phyloP scores from a whole-genome alignment of 2,113 vertebrate genomes.

The Chlorocebus sabaeus region DNA sequence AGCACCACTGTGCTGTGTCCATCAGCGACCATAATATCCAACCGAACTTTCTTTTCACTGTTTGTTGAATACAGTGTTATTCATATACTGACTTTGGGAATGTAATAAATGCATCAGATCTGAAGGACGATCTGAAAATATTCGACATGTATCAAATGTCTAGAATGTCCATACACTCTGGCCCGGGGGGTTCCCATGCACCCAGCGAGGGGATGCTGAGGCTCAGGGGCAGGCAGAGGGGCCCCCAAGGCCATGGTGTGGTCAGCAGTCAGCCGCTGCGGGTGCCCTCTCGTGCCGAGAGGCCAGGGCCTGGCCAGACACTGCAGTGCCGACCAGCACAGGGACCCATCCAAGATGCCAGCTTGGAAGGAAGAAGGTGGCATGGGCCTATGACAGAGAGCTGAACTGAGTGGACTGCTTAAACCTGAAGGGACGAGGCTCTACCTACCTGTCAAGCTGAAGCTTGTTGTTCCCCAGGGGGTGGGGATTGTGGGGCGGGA shows the following conservation, averaged over 20 bases:
- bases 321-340: not conserved
- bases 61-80: not conserved
- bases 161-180: not conserved
- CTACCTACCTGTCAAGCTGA: fast-evolving
- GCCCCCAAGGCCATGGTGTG: too few relatives aligned
- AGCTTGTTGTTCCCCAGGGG: not conserved
- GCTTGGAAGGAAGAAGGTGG: not conserved
- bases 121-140: not conserved
- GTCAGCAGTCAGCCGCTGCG: not conserved
- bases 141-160: too few relatives aligned
- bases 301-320: not conserved
- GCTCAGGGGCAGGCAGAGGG: too few relatives aligned
- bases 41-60: not conserved
- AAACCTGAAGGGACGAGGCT: not conserved
- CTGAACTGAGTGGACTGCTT: not conserved
- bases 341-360: not conserved
- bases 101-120: fast-evolving
- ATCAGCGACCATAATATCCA: not conserved
- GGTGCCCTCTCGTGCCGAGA: not conserved
- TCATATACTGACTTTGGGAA: not conserved
- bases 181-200: not conserved
- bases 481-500: too few relatives aligned
- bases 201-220: not conserved
- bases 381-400: not conserved
- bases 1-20: not conserved